Conservation (phyloP, 1,140 invertebrate species). For the Mamestra configurata region DNA sequence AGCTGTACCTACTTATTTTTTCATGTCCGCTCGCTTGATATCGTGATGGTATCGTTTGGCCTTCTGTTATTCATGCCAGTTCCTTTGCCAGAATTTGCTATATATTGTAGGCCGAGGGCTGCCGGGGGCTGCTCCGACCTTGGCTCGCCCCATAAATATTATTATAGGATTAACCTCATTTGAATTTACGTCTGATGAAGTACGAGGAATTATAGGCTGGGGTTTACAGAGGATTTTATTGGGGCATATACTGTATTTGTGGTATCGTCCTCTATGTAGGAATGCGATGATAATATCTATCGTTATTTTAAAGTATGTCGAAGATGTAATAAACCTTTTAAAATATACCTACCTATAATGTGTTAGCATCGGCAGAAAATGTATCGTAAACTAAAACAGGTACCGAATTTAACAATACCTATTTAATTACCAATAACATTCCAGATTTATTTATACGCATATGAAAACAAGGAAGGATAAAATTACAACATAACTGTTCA, state of each 20-base stretch:
- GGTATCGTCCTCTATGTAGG: neutral
- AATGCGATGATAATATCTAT: too few species aligned
- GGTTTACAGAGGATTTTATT: conserved; percentile 18
- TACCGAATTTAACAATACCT: neutral
- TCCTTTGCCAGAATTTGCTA: conserved; percentile 43
- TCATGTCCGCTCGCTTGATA: neutral
- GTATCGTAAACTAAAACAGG: neutral
- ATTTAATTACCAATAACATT: conserved; percentile 1
- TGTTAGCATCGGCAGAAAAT: neutral
- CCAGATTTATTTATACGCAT: neutral
- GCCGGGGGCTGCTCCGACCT: conserved; percentile 47
- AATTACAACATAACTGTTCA: neutral
- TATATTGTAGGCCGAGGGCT: conserved; percentile 14
- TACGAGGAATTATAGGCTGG: neutral
- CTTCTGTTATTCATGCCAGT: conserved; percentile 21
- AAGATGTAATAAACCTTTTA: too few species aligned
- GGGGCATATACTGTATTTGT: neutral
- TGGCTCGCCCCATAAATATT: conserved; percentile 53
- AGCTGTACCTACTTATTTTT: conserved; percentile 6
- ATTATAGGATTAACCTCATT: conserved; percentile 50
- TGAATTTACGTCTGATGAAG: conserved; percentile 34
- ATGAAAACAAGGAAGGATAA: conserved; percentile 26
- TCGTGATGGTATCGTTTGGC: conserved; percentile 7
- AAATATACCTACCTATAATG: too few species aligned
- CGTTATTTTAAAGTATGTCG: too few species aligned